These are phyloP conservation scores for Dasypogon diadema DNA, from an alignment of 2,888 invertebrate species.

Conservation along the genomic window DNA sequence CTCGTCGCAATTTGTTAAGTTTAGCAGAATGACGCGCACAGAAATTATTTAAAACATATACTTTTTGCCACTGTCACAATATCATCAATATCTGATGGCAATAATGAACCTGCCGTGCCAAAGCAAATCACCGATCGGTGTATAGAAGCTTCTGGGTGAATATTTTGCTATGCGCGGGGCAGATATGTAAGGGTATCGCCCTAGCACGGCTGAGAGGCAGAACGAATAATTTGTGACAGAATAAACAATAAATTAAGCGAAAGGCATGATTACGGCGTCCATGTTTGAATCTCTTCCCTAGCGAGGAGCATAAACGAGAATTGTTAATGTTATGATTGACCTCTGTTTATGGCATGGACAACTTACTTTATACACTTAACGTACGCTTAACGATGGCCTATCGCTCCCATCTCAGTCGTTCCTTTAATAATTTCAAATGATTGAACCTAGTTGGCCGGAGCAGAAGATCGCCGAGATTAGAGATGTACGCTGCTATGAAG, in stretches of 20 bases:
- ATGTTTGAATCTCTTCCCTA: background rate
- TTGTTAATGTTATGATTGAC: constrained; percentile 48
- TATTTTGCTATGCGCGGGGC: background rate
- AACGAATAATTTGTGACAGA: constrained; percentile 48
- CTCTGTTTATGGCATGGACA: constrained; percentile 48
- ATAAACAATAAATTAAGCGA: constrained; percentile 35
- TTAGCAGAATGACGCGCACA: background rate
- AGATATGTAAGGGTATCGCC: no score
- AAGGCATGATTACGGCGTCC: constrained; percentile 13
- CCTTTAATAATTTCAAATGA: constrained; percentile 41
- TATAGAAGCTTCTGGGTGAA: background rate
- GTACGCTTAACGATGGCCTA: constrained; percentile 12
- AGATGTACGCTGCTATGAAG: constrained; percentile 14
- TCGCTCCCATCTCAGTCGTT: constrained; percentile 13
- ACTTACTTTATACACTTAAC: constrained; percentile 35
- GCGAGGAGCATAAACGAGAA: constrained; percentile 11
- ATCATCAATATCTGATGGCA: constrained; percentile 25
- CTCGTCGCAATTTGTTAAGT: background rate
- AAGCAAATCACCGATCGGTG: constrained; percentile 25
- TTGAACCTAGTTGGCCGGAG: constrained; percentile 16
- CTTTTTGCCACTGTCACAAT: no score
- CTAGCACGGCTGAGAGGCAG: background rate
- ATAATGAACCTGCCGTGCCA: constrained; percentile 31
- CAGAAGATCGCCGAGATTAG: constrained; percentile 22
- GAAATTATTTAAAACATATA: background rate